Base-by-base conservation (phyloP, 2,888 invertebrate species). In the Cryptus viduatorius region DNA sequence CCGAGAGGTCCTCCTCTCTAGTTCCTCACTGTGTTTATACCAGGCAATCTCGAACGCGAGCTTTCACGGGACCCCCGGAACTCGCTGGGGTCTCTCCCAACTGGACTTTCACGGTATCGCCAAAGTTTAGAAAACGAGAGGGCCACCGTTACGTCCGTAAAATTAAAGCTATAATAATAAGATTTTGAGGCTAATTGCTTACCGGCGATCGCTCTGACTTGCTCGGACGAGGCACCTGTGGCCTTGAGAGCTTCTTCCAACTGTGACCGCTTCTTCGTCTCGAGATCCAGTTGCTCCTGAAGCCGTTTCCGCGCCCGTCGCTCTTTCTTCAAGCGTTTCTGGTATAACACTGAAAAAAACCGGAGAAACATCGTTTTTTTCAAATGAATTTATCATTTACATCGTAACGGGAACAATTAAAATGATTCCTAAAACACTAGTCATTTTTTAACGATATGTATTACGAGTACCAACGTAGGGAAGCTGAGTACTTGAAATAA, bases 261-360 rank as follows among this genome's bases (percentile, higher is more conserved):
- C 92, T 97, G 97, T 89, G 95, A 95, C 92, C 97, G 96, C 94
- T 97, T 95, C 94, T 97, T 98, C 90, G 96, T 95, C 94, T 98
- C 98, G 89, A 95, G 93, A 89, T 97, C 97, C 86, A 98, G 94
- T 92, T 98, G 98, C 89, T 98, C 98, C 92, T 98, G 98, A 80
- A 98, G 95, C 90, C 97, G 96, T 92, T 97, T 96, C 90, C 98
- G 95, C 86, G 96, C 96, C 93, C 97, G 96, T 89, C 97, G 96
- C 93, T 98, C 98, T 91, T 97, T 97, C 95, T 98, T 97, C 94
- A 98, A 95, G 86, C 98, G 96, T 94, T 98, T 98, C 94, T 98
- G 98, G 94, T 97, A 98, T 93, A 97, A 95, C 86, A 97, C 98
- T 98, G 96, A 24, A 95, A 95, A 44, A 68, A 3, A 0, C 53